Percentiles rank a stretch among this genome's conserved stretches.
Conservation (phyloP, 2,797 vertebrate genomes). For the Amniataba percoides region DNA sequence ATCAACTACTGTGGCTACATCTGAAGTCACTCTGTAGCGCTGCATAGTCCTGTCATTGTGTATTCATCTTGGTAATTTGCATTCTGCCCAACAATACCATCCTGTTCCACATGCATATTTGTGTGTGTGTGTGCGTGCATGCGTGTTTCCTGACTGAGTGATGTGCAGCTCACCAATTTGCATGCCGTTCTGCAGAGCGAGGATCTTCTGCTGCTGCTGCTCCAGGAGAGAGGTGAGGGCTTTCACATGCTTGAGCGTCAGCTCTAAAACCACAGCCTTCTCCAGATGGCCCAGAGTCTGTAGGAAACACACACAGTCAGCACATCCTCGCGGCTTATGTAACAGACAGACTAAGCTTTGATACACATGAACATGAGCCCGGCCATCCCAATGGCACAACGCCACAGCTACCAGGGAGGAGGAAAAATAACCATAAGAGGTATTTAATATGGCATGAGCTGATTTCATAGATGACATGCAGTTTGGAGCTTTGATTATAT, state of each 20-base stretch:
- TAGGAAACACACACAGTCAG: slow-evolving; percentile 74
- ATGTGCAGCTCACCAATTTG: slow-evolving; percentile 78
- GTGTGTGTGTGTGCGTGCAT: neutral
- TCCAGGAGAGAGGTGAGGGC: slow-evolving; percentile 94
- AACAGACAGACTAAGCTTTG: slow-evolving; percentile 41
- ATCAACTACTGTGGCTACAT: neutral
- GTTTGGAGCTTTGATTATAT: neutral
- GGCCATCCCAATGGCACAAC: neutral
- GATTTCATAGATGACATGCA: neutral
- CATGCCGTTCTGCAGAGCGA: slow-evolving; percentile 93
- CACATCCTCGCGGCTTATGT: slow-evolving; percentile 57
- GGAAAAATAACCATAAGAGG: neutral
- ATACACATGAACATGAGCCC: neutral
- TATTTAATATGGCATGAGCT: neutral
- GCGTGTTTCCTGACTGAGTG: neutral
- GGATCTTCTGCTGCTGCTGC: slow-evolving; percentile 98
- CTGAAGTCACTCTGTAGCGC: slow-evolving; percentile 34
- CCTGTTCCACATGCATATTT: slow-evolving; percentile 6
- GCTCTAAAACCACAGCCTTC: slow-evolving; percentile 98
- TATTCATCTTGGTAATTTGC: slow-evolving; percentile 31
- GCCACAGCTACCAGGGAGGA: neutral
- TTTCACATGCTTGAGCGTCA: slow-evolving; percentile 97
- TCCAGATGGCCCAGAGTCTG: slow-evolving; percentile 99
- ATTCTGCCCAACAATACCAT: slow-evolving; percentile 21
- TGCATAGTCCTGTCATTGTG: slow-evolving; percentile 25